These are phyloP conservation scores for Nezara viridula DNA, from an alignment of 2,888 invertebrate genomes.

Conservation along the genomic window DNA sequence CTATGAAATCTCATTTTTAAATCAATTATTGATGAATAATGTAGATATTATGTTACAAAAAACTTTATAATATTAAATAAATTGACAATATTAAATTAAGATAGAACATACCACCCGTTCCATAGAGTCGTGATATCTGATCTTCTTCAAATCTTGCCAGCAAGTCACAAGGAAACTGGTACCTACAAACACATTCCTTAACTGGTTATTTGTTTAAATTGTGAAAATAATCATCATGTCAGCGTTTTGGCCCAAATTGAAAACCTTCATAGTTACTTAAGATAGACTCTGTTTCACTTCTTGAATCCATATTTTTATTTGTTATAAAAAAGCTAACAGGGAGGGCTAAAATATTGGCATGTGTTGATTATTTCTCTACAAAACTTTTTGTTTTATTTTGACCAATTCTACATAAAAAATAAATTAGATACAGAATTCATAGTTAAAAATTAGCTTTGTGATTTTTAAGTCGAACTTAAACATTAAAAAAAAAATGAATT, in stretches of 20 bases:
- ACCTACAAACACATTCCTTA: not conserved
- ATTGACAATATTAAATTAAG: not conserved
- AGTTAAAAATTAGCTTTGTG: too few species aligned
- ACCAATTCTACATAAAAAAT: too few species aligned
- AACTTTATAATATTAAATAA: too few species aligned
- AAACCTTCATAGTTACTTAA: not conserved
- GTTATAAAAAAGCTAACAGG: not conserved
- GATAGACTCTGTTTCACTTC: not conserved
- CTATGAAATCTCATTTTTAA: too few species aligned
- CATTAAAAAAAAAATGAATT: too few species aligned
- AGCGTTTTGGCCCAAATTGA: not conserved
- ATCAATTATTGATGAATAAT: not conserved
- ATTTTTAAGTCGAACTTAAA: too few species aligned
- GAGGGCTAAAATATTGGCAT: too few species aligned
- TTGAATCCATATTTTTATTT: not conserved
- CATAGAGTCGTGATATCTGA: slow-evolving; percentile 73
- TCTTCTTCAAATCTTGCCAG: slow-evolving; percentile 76
- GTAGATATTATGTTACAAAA: not conserved
- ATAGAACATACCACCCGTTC: slow-evolving; percentile 76
- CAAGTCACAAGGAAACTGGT: slow-evolving; percentile 74
- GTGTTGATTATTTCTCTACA: too few species aligned
- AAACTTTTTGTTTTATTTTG: too few species aligned
- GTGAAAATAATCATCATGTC: not conserved
- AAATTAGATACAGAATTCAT: not conserved
- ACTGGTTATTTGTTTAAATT: not conserved